These are phyloP conservation scores for Dryobotodes eremita DNA, from an alignment of 2,888 invertebrate genomes.

Conservation along the genomic window DNA sequence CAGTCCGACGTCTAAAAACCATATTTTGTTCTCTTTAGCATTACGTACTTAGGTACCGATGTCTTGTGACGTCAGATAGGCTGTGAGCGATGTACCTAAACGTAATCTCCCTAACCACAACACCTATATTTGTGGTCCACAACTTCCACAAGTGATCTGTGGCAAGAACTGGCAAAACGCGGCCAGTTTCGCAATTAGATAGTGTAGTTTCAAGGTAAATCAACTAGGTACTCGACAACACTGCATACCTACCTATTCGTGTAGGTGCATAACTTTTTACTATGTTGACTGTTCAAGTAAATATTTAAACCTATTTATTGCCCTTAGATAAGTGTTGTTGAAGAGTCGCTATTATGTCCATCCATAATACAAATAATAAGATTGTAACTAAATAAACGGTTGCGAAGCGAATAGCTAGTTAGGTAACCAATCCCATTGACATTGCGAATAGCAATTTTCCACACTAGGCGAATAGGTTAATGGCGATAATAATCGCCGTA, in stretches of 20 bases:
- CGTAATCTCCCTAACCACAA: background rate
- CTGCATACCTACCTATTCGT: no score
- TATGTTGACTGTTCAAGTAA: no score
- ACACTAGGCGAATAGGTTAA: background rate
- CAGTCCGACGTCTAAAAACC: background rate
- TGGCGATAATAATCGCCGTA: no score
- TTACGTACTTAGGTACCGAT: background rate
- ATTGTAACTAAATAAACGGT: slow-evolving; percentile 1
- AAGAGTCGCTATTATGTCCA: background rate
- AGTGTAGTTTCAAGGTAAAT: slow-evolving; percentile 37
- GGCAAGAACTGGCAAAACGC: slow-evolving; percentile 11
- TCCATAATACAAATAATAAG: background rate
- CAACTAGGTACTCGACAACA: background rate
- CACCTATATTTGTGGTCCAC: background rate
- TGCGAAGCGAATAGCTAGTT: background rate
- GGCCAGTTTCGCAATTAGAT: slow-evolving; percentile 4
- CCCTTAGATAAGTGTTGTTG: background rate
- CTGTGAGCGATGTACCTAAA: background rate
- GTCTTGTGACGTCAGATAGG: background rate
- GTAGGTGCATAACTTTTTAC: background rate
- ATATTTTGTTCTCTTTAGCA: background rate
- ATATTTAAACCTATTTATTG: background rate
- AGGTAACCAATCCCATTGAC: background rate
- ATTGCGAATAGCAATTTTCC: background rate
- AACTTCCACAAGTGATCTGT: background rate